Evolutionary conservation across 2,888 invertebrate species (phyloP), one percentile per base, ranked within the genome.

Genomic region (Parnassius mnemosyne): DNA sequence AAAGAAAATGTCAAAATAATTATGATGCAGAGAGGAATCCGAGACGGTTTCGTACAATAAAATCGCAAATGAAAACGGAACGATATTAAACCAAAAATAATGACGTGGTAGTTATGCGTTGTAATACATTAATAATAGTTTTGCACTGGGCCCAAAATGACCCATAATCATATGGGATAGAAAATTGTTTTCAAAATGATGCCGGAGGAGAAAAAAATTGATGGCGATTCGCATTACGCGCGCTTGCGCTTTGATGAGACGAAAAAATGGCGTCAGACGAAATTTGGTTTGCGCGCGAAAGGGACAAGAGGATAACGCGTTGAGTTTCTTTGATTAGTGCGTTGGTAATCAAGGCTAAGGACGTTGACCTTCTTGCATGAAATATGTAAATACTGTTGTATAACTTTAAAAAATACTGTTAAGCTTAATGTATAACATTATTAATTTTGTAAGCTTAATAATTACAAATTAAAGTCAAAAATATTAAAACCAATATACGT

Each of bases 131-230:
- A 89, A 87, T 87, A 85, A 88, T 89, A 89, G 89, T 88, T 87
- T 80, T 79, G 80, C 81, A 78, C 81, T 77, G 77, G 78, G 71
- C 78, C 61, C 80, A 76, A 89, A 89, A 89, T 89, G 80, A 86
- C 80, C 84, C 84, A 81, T 89, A 89, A 89, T 90, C 85, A 88
- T 81, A 88, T 78, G 82, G 85, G 85, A 89, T 89, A 90, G 89
- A 86, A 87, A 87, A 89, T 90, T 87, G 83, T 89, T 88, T 88
- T 81, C 78, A 80, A 85, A 87, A 86, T 85, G 77, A 87, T 77
- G 83, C 66, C 60, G 67, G 71, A 65, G 69, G 71, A 63, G 69
- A 83, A 88, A 86, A 89, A 89, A 82, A 76, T 81, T 84, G 82
- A 87, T 88, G 83, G 79, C 71, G 73, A 71, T 73, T 81, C 84